A percentile compares a stretch with the other conserved stretches of the same genome.
Conservation (phyloP, 2,888 invertebrate genomes). For the Smittia sp. region DNA sequence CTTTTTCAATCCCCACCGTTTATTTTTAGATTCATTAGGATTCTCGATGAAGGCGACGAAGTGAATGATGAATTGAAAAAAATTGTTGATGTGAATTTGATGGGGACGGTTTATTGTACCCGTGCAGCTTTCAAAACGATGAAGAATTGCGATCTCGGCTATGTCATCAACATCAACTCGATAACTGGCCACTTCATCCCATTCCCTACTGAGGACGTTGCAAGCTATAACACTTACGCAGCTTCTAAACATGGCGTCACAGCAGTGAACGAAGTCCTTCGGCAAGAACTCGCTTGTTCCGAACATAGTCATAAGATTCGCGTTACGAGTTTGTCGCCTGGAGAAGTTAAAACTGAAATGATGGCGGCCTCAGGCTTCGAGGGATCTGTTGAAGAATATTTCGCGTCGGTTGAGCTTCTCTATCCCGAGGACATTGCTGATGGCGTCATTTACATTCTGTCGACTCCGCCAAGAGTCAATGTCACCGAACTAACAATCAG, state of each 20-base stretch:
- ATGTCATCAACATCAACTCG: slow-evolving; percentile 52
- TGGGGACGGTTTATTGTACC: slow-evolving; percentile 54
- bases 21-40: slow-evolving; percentile 26
- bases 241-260: slow-evolving; percentile 33
- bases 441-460: slow-evolving; percentile 49
- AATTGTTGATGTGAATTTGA: slow-evolving; percentile 55
- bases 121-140: slow-evolving; percentile 56
- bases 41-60: slow-evolving; percentile 25
- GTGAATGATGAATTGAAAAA: slow-evolving; percentile 45
- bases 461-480: slow-evolving; percentile 48
- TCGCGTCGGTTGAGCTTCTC: not conserved
- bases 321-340: slow-evolving; percentile 53
- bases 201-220: not conserved
- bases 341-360: slow-evolving; percentile 54
- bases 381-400: not conserved
- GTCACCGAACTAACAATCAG: slow-evolving; percentile 50
- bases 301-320: slow-evolving; percentile 19
- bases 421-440: slow-evolving; percentile 44
- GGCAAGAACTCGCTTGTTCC: slow-evolving; percentile 19
- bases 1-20: not conserved
- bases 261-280: slow-evolving; percentile 22
- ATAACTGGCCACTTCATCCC: slow-evolving; percentile 22
- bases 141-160: slow-evolving; percentile 52
- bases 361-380: slow-evolving; percentile 46
- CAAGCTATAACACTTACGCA: slow-evolving; percentile 20